Conservation (phyloP, 2,888 invertebrate genomes). For the Leptarthrus brevirostris region DNA sequence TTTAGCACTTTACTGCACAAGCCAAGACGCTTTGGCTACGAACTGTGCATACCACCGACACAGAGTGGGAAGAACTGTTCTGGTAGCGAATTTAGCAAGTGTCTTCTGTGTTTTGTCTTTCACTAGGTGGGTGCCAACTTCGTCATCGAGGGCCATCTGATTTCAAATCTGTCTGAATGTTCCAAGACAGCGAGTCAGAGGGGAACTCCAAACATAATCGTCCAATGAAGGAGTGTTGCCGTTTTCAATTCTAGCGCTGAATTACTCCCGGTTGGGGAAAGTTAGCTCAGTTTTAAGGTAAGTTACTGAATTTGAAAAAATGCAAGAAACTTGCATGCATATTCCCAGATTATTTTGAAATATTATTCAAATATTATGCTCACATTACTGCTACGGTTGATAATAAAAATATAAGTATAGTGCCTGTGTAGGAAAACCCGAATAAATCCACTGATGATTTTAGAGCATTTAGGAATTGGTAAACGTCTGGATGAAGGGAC, state of each 20-base stretch:
- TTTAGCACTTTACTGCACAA: constrained; percentile 15
- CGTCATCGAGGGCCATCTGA: constrained; percentile 40
- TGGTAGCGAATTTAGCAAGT: constrained; percentile 24
- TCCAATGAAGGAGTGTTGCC: neutral
- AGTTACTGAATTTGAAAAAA: too few species aligned
- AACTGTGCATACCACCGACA: neutral
- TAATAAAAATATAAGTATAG: too few species aligned
- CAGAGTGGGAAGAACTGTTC: constrained; percentile 22
- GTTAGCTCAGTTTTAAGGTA: too few species aligned
- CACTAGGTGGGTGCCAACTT: constrained; percentile 34
- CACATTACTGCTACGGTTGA: too few species aligned
- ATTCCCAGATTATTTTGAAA: too few species aligned
- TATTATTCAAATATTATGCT: too few species aligned
- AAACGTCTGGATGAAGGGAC: too few species aligned
- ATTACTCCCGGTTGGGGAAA: too few species aligned
- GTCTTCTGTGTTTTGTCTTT: neutral
- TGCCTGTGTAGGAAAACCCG: too few species aligned
- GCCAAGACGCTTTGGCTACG: neutral
- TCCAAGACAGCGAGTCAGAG: neutral
- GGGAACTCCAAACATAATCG: neutral
- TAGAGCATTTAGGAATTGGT: too few species aligned
- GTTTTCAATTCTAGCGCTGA: neutral
- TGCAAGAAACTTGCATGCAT: too few species aligned
- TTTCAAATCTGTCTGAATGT: constrained; percentile 14
- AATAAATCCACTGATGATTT: too few species aligned